Percentiles rank a stretch among this genome's conserved stretches.
phyloP scores from a whole-genome alignment of 2,797 vertebrate genomes.

The Chaunax sp. region DNA sequence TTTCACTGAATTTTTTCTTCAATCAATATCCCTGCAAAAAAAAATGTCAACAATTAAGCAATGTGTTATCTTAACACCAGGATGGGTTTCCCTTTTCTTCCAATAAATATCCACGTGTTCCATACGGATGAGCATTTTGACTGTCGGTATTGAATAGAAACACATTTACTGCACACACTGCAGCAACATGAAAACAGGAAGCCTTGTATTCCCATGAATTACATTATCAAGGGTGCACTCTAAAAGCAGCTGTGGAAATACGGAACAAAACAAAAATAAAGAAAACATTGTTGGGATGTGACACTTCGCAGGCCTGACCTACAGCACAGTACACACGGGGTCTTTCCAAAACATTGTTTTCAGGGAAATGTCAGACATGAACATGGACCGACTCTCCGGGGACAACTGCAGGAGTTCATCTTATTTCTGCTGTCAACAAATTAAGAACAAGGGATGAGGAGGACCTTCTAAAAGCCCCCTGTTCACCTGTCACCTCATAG shows the following conservation, averaged over 20 bases:
- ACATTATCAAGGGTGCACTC: constrained; percentile 21
- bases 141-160: constrained; percentile 20
- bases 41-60: no score
- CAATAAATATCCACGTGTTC: neutral
- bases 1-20: neutral
- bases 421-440: constrained; percentile 31
- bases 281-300: constrained; percentile 54
- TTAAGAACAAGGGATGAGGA: neutral
- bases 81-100: neutral
- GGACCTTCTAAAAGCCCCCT: neutral
- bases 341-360: constrained; percentile 43
- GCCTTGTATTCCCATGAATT: constrained; percentile 42
- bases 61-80: neutral
- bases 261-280: constrained; percentile 17
- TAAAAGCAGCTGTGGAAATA: constrained; percentile 38
- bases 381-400: constrained; percentile 36
- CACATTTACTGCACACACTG: constrained; percentile 3
- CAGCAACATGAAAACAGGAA: constrained; percentile 72
- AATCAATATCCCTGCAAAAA: neutral
- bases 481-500: constrained; percentile 1
- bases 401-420: constrained; percentile 25
- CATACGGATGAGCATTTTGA: constrained; percentile 8
- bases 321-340: constrained; percentile 28
- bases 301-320: constrained; percentile 53
- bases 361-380: constrained; percentile 29